Percentiles rank a stretch among this genome's conserved stretches.
These are phyloP conservation scores for Bacillus rossius DNA, from an alignment of 1,140 invertebrate species.

Conservation along the genomic window DNA sequence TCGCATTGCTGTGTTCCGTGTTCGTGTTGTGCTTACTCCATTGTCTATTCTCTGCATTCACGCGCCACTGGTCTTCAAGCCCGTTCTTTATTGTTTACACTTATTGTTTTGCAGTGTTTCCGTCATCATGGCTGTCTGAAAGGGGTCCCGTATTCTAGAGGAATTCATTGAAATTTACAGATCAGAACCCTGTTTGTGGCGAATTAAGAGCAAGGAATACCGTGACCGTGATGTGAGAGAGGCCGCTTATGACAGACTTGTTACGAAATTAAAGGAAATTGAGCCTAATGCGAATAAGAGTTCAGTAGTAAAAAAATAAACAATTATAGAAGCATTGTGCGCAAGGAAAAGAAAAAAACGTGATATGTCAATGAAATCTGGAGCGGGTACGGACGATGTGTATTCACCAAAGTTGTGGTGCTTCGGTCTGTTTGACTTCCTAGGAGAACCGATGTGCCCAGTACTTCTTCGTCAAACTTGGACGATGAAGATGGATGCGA, in stretches of 20 bases:
- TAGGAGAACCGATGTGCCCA: slow-evolving; percentile 22
- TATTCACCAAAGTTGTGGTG: no score
- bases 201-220: slow-evolving; percentile 7
- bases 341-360: background rate
- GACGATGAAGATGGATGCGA: slow-evolving; percentile 17
- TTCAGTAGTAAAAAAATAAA: slow-evolving; percentile 4
- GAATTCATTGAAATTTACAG: slow-evolving; percentile 6
- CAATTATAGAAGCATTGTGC: background rate
- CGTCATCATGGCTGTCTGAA: no score
- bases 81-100: no score
- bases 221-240: slow-evolving; percentile 1
- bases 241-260: slow-evolving; percentile 2
- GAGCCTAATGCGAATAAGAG: background rate
- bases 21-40: no score
- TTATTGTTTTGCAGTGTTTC: no score
- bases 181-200: slow-evolving; percentile 1
- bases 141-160: no score
- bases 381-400: no score
- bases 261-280: slow-evolving; percentile 3
- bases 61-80: no score
- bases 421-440: slow-evolving; percentile 29
- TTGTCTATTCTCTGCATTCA: no score
- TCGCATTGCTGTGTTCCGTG: no score
- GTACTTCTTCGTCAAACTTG: slow-evolving; percentile 11
- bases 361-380: no score